A percentile compares a stretch with the other conserved stretches of the same genome.
These are phyloP conservation scores for Polyommatus iphigenia DNA, from an alignment of 2,888 invertebrate genomes.

Conservation along the genomic window DNA sequence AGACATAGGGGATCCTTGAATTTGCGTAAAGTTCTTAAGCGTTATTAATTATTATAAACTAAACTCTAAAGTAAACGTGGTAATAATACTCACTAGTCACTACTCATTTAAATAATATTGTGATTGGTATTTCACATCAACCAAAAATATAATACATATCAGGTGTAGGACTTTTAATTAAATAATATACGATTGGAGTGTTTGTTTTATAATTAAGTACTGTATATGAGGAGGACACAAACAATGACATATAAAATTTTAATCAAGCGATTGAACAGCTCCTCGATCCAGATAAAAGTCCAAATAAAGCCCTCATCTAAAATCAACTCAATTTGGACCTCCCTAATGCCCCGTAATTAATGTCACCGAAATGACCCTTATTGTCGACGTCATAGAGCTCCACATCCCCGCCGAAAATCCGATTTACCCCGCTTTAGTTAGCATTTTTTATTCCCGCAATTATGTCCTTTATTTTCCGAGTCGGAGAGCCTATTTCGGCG, in stretches of 20 bases:
- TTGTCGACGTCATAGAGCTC: constrained; percentile 2
- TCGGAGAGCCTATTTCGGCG: constrained; percentile 1
- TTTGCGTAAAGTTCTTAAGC: neutral
- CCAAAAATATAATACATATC: neutral
- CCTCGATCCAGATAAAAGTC: constrained; percentile 41
- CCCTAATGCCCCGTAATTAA: constrained; percentile 36
- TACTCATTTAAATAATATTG: neutral
- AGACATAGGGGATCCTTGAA: neutral
- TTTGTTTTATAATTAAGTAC: neutral
- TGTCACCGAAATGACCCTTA: constrained; percentile 8
- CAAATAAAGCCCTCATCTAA: constrained; percentile 42
- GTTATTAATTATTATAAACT: too few species aligned
- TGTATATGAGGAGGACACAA: neutral
- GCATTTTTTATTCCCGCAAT: constrained; percentile 28
- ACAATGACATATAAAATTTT: constrained; percentile 28
- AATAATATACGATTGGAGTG: neutral
- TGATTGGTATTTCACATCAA: neutral
- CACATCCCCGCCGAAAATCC: constrained; percentile 23
- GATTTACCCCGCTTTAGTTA: constrained; percentile 12
- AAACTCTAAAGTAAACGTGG: too few species aligned
- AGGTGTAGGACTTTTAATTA: neutral
- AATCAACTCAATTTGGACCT: constrained; percentile 42
- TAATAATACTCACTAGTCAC: too few species aligned
- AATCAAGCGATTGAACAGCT: constrained; percentile 33
- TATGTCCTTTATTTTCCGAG: constrained; percentile 13